Conservation (phyloP, 2,113 vertebrate species). For the Panthera leo region DNA sequence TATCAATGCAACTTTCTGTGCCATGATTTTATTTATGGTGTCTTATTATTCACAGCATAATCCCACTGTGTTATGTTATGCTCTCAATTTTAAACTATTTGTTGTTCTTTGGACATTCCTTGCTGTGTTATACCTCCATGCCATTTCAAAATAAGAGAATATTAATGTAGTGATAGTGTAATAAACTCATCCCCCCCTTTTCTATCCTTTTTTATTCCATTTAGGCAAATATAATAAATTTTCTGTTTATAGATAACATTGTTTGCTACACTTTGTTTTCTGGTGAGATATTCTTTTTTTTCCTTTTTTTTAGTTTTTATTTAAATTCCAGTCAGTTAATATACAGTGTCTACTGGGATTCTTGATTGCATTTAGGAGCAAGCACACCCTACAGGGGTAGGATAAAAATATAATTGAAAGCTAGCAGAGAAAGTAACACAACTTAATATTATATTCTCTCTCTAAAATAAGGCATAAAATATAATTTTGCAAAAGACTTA, state of each 20-base stretch:
- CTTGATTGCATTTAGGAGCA: not conserved
- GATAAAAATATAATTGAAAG: not conserved
- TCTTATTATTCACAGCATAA: not conserved
- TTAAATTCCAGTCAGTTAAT: not conserved
- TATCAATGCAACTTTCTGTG: not conserved
- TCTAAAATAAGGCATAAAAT: not conserved
- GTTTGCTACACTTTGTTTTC: not conserved
- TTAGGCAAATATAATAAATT: not conserved
- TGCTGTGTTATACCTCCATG: not conserved
- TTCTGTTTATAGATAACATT: not conserved
- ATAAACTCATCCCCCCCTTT: not conserved
- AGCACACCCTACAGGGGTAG: not conserved
- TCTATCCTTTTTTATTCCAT: not conserved
- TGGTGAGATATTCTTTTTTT: not conserved
- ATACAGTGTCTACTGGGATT: not conserved
- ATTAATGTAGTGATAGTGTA: not conserved
- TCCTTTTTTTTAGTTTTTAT: not conserved
- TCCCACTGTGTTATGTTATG: not conserved
- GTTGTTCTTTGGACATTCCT: not conserved
- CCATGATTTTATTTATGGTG: not conserved
- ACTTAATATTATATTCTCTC: not conserved
- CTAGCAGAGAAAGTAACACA: not conserved
- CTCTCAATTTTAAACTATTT: not conserved
- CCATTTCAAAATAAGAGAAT: conserved; percentile 24
- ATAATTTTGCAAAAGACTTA: not conserved